These are phyloP conservation scores for Mesoligia furuncula DNA, from an alignment of 2,888 invertebrate species.

Conservation along the genomic window DNA sequence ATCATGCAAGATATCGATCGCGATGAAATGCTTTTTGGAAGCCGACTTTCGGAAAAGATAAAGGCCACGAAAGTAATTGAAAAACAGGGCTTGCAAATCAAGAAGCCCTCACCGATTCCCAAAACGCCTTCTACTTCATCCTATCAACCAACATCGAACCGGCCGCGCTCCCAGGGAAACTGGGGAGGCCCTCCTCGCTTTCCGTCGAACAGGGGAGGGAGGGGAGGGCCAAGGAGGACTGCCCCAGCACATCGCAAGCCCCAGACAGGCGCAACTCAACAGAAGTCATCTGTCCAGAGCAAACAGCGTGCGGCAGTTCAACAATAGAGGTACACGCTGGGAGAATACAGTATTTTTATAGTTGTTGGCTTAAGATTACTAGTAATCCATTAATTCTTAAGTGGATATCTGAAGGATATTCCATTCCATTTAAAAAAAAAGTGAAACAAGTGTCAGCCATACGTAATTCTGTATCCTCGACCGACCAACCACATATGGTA, in stretches of 20 bases:
- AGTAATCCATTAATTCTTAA: background rate
- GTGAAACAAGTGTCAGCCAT: background rate
- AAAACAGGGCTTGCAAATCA: too few species aligned
- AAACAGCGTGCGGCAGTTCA: background rate
- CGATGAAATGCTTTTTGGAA: too few species aligned
- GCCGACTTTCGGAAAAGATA: too few species aligned
- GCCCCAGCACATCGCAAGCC: background rate
- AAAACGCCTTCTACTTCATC: too few species aligned
- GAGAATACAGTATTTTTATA: background rate
- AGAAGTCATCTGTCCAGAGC: background rate
- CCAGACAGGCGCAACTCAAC: background rate
- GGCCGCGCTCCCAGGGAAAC: too few species aligned
- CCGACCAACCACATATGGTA: background rate
- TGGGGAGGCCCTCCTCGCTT: slow-evolving; percentile 8
- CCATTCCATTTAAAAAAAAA: too few species aligned
- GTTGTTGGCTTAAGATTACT: background rate
- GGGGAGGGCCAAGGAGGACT: slow-evolving; percentile 2
- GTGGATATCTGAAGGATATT: background rate
- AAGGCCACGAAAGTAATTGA: too few species aligned
- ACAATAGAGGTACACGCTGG: background rate
- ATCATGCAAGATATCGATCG: too few species aligned
- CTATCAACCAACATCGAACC: too few species aligned
- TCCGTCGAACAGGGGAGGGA: background rate
- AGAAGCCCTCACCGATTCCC: too few species aligned
- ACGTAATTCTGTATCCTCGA: background rate